Conservation (phyloP, 2,888 invertebrate genomes). For the Drosophila ustulata region DNA sequence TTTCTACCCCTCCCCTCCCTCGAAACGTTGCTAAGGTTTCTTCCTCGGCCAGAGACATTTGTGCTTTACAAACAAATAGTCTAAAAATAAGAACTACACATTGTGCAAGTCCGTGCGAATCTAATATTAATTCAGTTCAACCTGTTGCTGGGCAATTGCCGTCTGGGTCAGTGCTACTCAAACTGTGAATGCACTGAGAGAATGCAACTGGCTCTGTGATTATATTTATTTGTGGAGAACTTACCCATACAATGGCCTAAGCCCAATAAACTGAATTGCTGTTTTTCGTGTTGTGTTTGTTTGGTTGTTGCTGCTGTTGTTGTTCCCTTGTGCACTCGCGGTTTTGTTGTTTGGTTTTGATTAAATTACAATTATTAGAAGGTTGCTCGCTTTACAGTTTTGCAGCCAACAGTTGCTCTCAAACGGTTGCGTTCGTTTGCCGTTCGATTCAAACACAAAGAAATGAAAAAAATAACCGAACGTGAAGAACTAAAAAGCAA, state of each 20-base stretch:
- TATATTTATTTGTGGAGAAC: constrained; percentile 61
- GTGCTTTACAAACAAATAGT: not conserved
- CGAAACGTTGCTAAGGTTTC: constrained; percentile 35
- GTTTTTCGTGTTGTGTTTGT: constrained; percentile 38
- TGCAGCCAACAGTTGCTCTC: constrained; percentile 40
- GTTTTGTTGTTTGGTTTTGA: constrained; percentile 33
- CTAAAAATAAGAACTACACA: constrained; percentile 32
- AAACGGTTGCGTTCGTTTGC: constrained; percentile 46
- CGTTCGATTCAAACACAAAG: constrained; percentile 50
- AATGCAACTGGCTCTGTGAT: not conserved
- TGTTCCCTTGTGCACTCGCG: constrained; percentile 43
- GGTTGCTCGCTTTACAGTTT: constrained; percentile 22
- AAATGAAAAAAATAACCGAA: constrained; percentile 68
- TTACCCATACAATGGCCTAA: constrained; percentile 87
- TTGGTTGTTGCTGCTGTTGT: constrained; percentile 20
- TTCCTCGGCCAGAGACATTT: constrained; percentile 9
- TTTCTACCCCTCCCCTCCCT: not conserved
- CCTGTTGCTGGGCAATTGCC: constrained; percentile 37
- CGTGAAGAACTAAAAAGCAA: constrained; percentile 69
- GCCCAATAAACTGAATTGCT: constrained; percentile 83
- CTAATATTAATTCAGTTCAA: constrained; percentile 24
- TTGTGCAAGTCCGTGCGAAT: constrained; percentile 1
- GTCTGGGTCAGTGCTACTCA: not conserved
- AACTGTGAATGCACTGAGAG: constrained; percentile 4
- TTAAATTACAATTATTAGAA: constrained; percentile 16